phyloP scores from a whole-genome alignment of 2,888 invertebrate genomes.

The Ditylenchus weischeri region DNA sequence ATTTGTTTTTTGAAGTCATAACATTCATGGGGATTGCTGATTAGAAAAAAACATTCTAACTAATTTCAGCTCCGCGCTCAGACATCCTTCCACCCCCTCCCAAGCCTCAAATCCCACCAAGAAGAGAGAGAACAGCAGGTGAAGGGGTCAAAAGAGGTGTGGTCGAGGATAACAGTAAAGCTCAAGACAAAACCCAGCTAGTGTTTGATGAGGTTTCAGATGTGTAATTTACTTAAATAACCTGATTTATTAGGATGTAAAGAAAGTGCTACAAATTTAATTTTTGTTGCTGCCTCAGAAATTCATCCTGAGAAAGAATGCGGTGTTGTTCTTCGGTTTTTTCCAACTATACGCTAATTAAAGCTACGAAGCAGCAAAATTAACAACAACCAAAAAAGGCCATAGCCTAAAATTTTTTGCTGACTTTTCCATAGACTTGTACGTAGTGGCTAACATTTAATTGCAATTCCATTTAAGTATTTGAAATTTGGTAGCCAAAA shows the following conservation, averaged over 20 bases:
- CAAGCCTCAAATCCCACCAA: conserved; percentile 22
- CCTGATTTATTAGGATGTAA: neutral
- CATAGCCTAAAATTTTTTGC: no score
- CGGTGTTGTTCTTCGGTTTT: no score
- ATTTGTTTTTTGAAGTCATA: neutral
- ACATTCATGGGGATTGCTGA: neutral
- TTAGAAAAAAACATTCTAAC: neutral
- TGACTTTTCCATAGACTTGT: no score
- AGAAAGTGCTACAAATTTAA: no score
- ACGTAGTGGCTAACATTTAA: no score
- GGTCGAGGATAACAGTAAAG: conserved; percentile 72
- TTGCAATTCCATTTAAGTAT: no score
- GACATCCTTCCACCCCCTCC: conserved; percentile 19
- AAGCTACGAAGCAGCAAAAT: no score
- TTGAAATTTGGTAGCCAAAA: no score
- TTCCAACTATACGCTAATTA: no score
- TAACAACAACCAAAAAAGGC: no score
- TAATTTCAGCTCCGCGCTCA: conserved; percentile 28
- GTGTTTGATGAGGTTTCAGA: conserved; percentile 74
- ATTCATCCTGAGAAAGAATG: no score
- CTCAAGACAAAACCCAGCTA: conserved; percentile 82
- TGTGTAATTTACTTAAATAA: neutral
- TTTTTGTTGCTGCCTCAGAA: no score
- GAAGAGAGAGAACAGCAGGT: conserved; percentile 33
- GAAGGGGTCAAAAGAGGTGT: conserved; percentile 61